Evolutionary conservation across 35 echinoderm and acorn worm genomes (phyloP), one percentile per base, ranked within the genome.

Genomic region (Holothuria glaberrima): DNA sequence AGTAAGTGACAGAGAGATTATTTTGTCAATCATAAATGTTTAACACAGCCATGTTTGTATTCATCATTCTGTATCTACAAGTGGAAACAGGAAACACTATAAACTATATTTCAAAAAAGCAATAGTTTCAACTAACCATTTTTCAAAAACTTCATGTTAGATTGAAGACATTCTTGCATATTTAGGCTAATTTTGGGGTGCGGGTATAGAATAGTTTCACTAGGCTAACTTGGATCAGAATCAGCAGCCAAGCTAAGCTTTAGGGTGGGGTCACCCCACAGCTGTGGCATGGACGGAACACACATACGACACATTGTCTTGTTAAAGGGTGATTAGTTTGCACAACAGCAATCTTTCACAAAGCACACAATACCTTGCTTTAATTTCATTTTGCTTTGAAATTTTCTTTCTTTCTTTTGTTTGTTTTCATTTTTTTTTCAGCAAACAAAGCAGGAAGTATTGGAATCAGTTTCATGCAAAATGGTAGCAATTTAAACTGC

Each of bases 291-390:
- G n/a, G 30, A 87, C 85, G 67, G 85, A 87, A 87, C 85, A 87
- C 85, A 87, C 85, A 87, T 87, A 70, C 18, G 83, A 70, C 85
- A 87, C 80, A 84, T 21, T 78, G 74, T 84, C 80, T 27, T 16
- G 58, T 84, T 84, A 84, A 48, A 31, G 62, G 61, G 45, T 64
- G 21, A 87, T 87, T 69, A 87, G 61, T 87, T 84, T 36, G 80
- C 85, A 87, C 57, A 83, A 87, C 85, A 87, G 85, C 85, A 87
- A 87, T 87, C 85, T 84, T 69, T 78, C 80, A 84, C 60, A 71
- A 67, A 87, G 52, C 44, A 87, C 45, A 87, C 85, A 29, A 21
- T 69, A 87, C 85, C 38, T 83, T 38, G 62, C 46, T 46, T 54
- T 54, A 13, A 26, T 82, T 82, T 58, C 79, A 30, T 2, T 54